Evolutionary conservation across 2,113 vertebrate species (phyloP).

Genomic region (Rhizomys pruinosus): DNA sequence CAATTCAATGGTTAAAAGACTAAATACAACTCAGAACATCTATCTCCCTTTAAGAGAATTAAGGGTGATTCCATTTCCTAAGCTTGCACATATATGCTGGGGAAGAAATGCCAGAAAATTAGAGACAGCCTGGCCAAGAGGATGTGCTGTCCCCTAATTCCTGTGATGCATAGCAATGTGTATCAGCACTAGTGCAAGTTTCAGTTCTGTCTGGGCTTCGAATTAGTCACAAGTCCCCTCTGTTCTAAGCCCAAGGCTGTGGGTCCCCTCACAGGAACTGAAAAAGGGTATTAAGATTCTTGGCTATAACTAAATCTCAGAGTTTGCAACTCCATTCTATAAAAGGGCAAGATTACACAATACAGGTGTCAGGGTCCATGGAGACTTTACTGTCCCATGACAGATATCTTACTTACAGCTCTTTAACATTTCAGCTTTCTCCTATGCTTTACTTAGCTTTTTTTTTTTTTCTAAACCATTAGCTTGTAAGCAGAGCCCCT

Average conservation of each 20-base stretch:
- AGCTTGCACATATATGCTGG: not conserved
- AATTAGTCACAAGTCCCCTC: not conserved
- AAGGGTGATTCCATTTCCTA: not conserved
- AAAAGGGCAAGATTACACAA: not conserved
- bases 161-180: not conserved
- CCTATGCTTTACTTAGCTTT: not conserved
- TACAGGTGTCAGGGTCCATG: not conserved
- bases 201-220: not conserved
- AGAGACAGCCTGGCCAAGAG: not conserved
- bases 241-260: not conserved
- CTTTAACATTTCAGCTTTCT: not conserved
- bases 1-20: conserved; percentile 33
- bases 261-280: not conserved
- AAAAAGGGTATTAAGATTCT: not conserved
- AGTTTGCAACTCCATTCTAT: not conserved
- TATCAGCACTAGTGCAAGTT: not conserved
- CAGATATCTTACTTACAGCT: not conserved
- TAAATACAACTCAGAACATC: conserved; percentile 3
- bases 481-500: not conserved
- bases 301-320: not conserved
- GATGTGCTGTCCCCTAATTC: not conserved
- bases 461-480: not conserved
- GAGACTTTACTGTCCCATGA: not conserved
- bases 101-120: conserved; percentile 18
- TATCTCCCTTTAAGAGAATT: conserved; percentile 34